Base-by-base conservation (phyloP, 2,113 vertebrate species). In the Neopipo cinnamomea region DNA sequence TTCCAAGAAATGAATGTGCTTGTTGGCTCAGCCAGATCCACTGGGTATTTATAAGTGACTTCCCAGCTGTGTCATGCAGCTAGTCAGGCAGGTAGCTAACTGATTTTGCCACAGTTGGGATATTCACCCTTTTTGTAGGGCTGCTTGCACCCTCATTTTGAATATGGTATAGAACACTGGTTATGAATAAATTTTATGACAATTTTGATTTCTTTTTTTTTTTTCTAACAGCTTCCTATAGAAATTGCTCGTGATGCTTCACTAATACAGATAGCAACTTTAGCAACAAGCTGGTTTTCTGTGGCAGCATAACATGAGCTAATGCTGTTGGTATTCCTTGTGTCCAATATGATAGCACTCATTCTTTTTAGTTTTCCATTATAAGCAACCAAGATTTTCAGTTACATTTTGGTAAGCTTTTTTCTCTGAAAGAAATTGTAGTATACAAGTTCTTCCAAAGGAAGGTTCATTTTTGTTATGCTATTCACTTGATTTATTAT, bases 401-500 rank as follows among this genome's bases (percentile, higher is more conserved):
- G 52, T 49, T 74, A 25, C 14, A 42, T 53, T 90, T 78, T 50
- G 17, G 18, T 50, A 35, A 88, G 6, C 11, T 82, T 91, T 74
- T 93, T 91, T 77, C 28, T 84, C 50, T 37, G 6, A 90, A 75
- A 67, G 8, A 56, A 91, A 88, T 78, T 62, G n/a, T 27, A 72
- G n/a, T 74, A 35, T 49, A 74, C 41, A 77, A 88, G 50, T 93
- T 30, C n/a, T 95, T 96, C 75, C 87, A 95, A 85, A 94, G 61
- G 39, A 86, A 89, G 15, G 35, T 27, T 39, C 24, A 74, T 93
- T 97, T 92, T 97, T 96, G 68, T 95, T 94, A 78, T 87, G 62
- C 30, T 95, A 42, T 89, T 94, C 73, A 93, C 81, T 95, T 93
- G 85, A 96, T 96, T 96, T 96, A 80, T 91, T 93, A 96, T 93